Evolutionary conservation across 1,140 invertebrate species (phyloP).

Genomic region (Drosophila grimshawi): DNA sequence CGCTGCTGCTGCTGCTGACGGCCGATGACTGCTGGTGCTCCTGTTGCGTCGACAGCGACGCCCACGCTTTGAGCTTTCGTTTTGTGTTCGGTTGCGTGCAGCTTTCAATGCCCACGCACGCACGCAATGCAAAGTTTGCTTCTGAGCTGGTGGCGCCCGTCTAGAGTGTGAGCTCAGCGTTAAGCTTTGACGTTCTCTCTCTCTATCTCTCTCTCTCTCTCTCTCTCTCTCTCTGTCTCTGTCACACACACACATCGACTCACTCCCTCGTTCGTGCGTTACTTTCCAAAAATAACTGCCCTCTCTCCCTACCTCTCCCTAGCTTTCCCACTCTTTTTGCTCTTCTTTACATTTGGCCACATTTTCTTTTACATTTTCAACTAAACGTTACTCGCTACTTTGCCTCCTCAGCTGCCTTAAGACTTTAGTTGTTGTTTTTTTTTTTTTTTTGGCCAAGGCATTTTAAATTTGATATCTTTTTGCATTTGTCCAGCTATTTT

Average conservation of each 20-base stretch:
- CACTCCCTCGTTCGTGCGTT: conserved; percentile 19
- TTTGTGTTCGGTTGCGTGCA: conserved; percentile 15
- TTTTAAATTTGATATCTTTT: conserved; percentile 20
- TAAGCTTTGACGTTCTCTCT: conserved; percentile 9
- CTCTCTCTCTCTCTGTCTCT: neutral
- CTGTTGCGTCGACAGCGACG: conserved; percentile 62
- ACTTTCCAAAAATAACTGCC: conserved; percentile 68
- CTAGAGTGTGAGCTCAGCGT: conserved; percentile 26
- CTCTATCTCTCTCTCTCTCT: neutral
- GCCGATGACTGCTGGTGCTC: conserved; percentile 24
- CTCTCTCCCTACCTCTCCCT: neutral
- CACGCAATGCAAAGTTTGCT: conserved; percentile 15
- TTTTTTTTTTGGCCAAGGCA: conserved; percentile 5
- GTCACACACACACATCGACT: neutral
- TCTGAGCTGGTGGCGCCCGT: conserved; percentile 19
- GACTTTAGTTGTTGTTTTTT: conserved; percentile 6
- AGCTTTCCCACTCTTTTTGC: too few species aligned
- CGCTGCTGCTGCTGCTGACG: conserved; percentile 33
- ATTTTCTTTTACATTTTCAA: conserved; percentile 53
- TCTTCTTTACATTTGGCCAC: conserved; percentile 20
- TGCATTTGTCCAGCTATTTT: conserved; percentile 41
- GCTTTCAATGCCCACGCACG: conserved; percentile 58
- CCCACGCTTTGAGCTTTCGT: conserved; percentile 51
- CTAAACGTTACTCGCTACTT: conserved; percentile 32
- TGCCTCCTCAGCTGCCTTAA: neutral